Base-by-base conservation (phyloP, 1,140 invertebrate genomes). In the Asobara japonica region DNA sequence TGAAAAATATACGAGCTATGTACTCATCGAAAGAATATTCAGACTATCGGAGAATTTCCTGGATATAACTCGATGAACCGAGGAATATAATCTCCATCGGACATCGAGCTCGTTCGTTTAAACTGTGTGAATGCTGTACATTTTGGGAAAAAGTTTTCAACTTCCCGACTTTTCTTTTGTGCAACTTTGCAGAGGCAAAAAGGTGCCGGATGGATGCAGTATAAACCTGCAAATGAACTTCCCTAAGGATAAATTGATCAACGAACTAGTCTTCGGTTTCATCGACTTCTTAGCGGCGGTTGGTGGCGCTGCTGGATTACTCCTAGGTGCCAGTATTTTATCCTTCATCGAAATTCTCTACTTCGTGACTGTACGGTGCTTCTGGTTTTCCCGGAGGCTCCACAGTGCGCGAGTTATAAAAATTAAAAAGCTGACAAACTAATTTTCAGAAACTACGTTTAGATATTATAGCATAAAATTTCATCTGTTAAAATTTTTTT, bases 321-420 rank as follows among this genome's bases (percentile, higher is more conserved):
- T 93, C 78, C 86, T 93, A 0, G 92, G 92, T 2, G 92, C 91
- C 72, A 92, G 91, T 73, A 91, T 93, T 0, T 82, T 93, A 11
- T 92, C 92, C 62, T 89, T 92, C 72, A 89, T 91, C 69, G 92
- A 93, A 79, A 89, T 93, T 25, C 62, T 93, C 0, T 93, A 93
- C 71, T 92, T 91, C 72, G 87, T 90, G 18, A 90, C 90, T 0
- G 72, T 93, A 29, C 86, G 90, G 16, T 80, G 92, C 13, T 85
- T 88, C 71, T 92, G 90, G 84, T 91, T 77, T 38, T 65, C 72
- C 66, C 5, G 22, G 2, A 65, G n/a, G 61, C 65, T n/a, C 33
- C 70, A 6, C 11, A 16, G 36, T n/a, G n/a, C 45, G 41, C 29
- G 38, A 27, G 5, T 71, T n/a, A 51, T 20, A 1, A 48, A 20